These are phyloP conservation scores for Rhea pennata DNA, from an alignment of 2,113 vertebrate species.

Conservation along the genomic window DNA sequence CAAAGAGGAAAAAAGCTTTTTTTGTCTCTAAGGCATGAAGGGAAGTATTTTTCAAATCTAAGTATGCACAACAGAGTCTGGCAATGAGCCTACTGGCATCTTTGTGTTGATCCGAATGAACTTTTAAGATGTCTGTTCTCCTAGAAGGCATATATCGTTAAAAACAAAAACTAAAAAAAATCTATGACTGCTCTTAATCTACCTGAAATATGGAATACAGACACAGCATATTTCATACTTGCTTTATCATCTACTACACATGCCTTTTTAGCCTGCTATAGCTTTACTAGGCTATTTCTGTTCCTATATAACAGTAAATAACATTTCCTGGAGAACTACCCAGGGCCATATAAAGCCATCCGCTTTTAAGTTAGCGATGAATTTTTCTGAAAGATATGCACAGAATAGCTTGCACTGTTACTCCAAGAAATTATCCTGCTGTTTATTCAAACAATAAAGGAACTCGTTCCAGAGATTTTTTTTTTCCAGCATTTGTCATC, in stretches of 20 bases:
- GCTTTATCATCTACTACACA: background rate
- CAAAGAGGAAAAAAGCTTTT: constrained; percentile 1
- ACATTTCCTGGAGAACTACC: constrained; percentile 4
- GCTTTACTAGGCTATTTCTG: constrained; percentile 1
- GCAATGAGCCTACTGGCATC: constrained; percentile 37
- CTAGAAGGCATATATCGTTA: background rate
- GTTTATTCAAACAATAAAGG: constrained; percentile 52
- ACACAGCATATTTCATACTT: background rate
- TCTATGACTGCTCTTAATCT: constrained; percentile 36
- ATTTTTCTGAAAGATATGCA: constrained; percentile 1
- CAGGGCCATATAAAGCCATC: constrained; percentile 9
- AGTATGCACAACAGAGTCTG: constrained; percentile 51
- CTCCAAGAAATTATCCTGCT: background rate
- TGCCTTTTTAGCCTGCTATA: background rate
- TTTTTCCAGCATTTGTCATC: constrained; percentile 53
- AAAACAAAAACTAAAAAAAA: background rate
- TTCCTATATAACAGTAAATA: constrained; percentile 14
- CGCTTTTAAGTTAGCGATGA: constrained; percentile 2
- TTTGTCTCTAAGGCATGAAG: constrained; percentile 56
- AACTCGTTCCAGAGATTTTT: constrained; percentile 42
- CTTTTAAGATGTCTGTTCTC: constrained; percentile 39
- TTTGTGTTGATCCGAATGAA: constrained; percentile 41
- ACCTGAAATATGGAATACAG: constrained; percentile 47
- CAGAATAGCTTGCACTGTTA: background rate
- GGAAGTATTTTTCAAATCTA: constrained; percentile 58